Base-by-base conservation (phyloP, 2,113 vertebrate genomes). In the Ptilorrhoa leucosticta region DNA sequence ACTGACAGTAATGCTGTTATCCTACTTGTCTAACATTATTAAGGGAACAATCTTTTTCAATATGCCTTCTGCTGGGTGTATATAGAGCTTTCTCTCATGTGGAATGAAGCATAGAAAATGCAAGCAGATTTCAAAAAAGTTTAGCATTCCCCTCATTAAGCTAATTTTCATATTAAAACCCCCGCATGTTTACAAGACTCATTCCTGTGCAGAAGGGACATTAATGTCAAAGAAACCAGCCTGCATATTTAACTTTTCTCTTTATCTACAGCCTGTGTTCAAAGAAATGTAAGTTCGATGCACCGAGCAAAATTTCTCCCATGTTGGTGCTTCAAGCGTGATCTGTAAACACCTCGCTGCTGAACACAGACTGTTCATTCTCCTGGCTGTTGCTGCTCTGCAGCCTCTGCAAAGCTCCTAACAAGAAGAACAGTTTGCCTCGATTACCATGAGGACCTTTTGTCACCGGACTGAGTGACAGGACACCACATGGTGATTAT, bases 41-140 rank as follows among this genome's bases (percentile, higher is more conserved):
- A 89, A 9, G 17, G 13, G 13, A 73, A 16, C 31, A 51, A 8
- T 15, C 18, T 72, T 83, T 91, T 89, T 48, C 33, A 57, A 8
- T n/a, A 40, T 63, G 48, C 40, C 9, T 91, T 93, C 84, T 91
- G 16, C 42, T 72, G 33, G 14, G 9, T 65, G 10, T 68, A 21
- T 12, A 12, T 14, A 39, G 21, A 83, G 50, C 33, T 70, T 87
- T 42, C 39, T 91, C 13, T 47, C n/a, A n/a, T 51, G 47, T 78
- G 65, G 47, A 94, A 91, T 27, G 53, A 94, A 89, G 48, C 61
- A 51, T 22, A 24, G 56, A 56, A 79, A 87, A 93, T 79, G 10
- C 37, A 86, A 86, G 10, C 31, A 84, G 21, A 72, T 76, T 83
- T 87, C 3, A 54, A 83, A 78, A 16, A 81, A 42, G 4, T 37